Evolutionary conservation across 2,797 vertebrate species (phyloP).

Genomic region (Sebastes trivittatus): DNA sequence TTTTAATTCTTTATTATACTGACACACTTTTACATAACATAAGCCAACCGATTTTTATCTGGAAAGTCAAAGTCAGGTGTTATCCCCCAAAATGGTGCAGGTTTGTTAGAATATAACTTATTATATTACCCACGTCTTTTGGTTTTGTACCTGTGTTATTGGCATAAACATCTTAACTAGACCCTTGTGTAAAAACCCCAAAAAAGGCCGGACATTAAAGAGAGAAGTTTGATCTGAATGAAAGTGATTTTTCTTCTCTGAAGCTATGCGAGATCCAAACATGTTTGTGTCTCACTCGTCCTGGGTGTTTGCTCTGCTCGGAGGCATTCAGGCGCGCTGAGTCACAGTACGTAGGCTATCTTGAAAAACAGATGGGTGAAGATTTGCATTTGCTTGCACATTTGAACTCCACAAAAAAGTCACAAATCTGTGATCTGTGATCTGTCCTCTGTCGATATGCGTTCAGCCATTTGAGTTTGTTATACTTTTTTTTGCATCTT

Average conservation of each 20-base stretch:
- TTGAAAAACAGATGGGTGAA: not conserved
- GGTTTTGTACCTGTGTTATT: not conserved
- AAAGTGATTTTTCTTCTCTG: not conserved
- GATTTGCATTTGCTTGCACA: not conserved
- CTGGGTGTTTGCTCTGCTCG: not conserved
- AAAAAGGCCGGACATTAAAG: not conserved
- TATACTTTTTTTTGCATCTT: not conserved
- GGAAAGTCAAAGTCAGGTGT: not conserved
- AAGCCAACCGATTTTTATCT: not conserved
- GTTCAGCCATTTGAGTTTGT: not conserved
- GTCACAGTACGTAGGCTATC: not conserved
- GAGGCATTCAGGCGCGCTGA: not conserved
- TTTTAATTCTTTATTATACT: not conserved
- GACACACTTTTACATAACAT: not conserved
- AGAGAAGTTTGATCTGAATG: not conserved
- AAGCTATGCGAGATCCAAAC: not conserved
- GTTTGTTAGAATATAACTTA: not conserved
- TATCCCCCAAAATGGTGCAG: not conserved
- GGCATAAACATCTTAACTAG: not conserved
- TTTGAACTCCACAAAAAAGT: not conserved
- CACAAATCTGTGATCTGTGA: not conserved
- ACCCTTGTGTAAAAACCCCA: not conserved
- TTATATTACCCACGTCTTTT: not conserved
- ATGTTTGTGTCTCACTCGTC: not conserved
- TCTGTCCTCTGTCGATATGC: not conserved